Evolutionary conservation across 2,113 vertebrate genomes (phyloP).

Genomic region (Pangasianodon hypophthalmus): DNA sequence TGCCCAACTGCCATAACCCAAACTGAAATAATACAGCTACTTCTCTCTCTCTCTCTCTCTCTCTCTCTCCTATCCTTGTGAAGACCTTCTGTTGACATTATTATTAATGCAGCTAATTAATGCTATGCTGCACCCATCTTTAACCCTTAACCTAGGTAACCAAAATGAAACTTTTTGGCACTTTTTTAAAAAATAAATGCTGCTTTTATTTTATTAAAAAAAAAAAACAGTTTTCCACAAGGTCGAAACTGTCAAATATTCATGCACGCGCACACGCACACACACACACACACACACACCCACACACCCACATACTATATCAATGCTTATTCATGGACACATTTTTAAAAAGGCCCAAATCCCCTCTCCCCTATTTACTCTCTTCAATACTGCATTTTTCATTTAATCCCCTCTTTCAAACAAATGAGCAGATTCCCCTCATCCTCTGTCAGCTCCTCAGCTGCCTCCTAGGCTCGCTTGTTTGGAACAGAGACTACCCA

Average conservation of each 20-base stretch:
- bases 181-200: no score
- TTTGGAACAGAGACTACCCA: slow-evolving; percentile 86
- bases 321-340: slow-evolving; percentile 28
- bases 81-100: not conserved
- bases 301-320: slow-evolving; percentile 31
- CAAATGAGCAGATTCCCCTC: slow-evolving; percentile 92
- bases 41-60: not conserved
- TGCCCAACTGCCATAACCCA: not conserved
- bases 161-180: no score
- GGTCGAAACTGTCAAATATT: no score
- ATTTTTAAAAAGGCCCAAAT: slow-evolving; percentile 44
- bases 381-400: slow-evolving; percentile 78
- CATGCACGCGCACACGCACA: slow-evolving; percentile 6
- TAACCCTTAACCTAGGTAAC: no score
- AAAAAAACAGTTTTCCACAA: not conserved
- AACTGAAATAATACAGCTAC: no score
- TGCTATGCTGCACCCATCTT: no score
- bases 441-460: slow-evolving; percentile 72
- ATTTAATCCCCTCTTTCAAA: slow-evolving; percentile 91
- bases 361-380: slow-evolving; percentile 66
- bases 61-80: not conserved
- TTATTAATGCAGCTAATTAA: no score
- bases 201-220: not conserved
- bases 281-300: slow-evolving; percentile 26
- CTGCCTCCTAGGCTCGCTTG: slow-evolving; percentile 73